Evolutionary conservation across 1,140 invertebrate genomes (phyloP), one percentile per base, ranked within the genome.

Genomic region (Philotrypesis tridentata): DNA sequence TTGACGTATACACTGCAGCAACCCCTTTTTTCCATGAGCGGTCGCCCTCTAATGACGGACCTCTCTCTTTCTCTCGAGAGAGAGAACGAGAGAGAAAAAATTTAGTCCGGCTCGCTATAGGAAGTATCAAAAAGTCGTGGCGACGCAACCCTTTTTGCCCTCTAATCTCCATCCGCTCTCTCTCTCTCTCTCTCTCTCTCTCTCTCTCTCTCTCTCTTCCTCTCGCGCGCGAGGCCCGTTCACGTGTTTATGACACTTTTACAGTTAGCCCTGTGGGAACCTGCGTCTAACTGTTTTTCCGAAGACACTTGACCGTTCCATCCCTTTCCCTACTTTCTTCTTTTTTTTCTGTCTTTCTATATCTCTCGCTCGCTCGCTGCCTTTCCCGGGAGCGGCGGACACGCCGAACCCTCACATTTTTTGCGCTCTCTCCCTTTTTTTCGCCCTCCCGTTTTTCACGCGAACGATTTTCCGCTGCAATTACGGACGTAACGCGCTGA

Each of bases 231-330:
- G n/a, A 21, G 61, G 12, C n/a, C 21, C 29, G n/a, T 48, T n/a
- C n/a, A 14, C 48, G 48, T 68, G 25, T 87, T 86, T 86, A 84
- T 73, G 86, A 75, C 75, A 81, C 79, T 84, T 86, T 85, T 82
- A 85, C 85, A 83, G 86, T 87, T 85, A 85, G 63, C 31, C 29
- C 70, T 21, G 43, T 4, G 21, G 21, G 21, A 55, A 55, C n/a
- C 63, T 11, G n/a, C 17, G 25, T 27, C n/a, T 73, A 81, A 84
- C 83, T 84, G 83, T 82, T 82, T 81, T 77, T 79, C 68, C 23
- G n/a, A 4, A 12, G 7, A n/a, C 33, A 60, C 73, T 79, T 43
- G 37, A 61, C 65, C 63, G 27, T 31, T 25, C 4, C 55, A 67
- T 60, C 55, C 40, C 55, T 48, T 75, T 75, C 14, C n/a, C n/a